A percentile compares a stretch with the other conserved stretches of the same genome.
Evolutionary conservation across 37 sponge, comb jelly and placozoan genomes (phyloP).

Genomic region (Chondrosia reniformis): DNA sequence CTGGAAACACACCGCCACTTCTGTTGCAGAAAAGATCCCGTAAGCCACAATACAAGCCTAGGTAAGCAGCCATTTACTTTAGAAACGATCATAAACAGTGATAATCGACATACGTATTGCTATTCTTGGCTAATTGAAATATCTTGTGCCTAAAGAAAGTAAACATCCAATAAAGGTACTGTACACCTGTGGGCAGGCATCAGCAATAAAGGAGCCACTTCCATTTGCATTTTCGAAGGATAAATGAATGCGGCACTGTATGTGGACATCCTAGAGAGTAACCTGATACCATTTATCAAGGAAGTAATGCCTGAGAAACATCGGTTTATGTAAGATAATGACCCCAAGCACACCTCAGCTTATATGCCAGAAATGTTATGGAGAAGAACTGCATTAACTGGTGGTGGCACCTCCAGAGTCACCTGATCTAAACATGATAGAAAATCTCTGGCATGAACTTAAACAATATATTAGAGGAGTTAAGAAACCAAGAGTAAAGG

Average conservation of each 20-base stretch:
- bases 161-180: constrained; percentile 11
- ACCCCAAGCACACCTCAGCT: no score
- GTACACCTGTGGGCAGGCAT: constrained; percentile 17
- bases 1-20: constrained; percentile 30
- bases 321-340: constrained; percentile 10
- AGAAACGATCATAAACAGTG: no score
- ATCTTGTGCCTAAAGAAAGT: no score
- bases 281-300: not conserved
- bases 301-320: not conserved
- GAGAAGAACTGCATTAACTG: not conserved
- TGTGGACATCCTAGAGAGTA: not conserved
- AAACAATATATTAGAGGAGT: not conserved
- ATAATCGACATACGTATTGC: no score
- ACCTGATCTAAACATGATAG: not conserved
- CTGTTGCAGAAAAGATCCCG: constrained; percentile 17
- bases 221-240: not conserved
- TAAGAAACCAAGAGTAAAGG: not conserved
- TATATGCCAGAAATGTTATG: not conserved
- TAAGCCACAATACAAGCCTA: constrained; percentile 22
- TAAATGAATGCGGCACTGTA: constrained; percentile 9
- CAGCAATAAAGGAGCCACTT: constrained; percentile 5
- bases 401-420: constrained; percentile 12
- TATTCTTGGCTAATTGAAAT: no score
- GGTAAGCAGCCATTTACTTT: no score
- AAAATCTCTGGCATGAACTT: constrained; percentile 1